A percentile compares a stretch with the other conserved stretches of the same genome.
These are phyloP conservation scores for Natrix natrix DNA, from an alignment of 2,797 vertebrate genomes.

Conservation along the genomic window DNA sequence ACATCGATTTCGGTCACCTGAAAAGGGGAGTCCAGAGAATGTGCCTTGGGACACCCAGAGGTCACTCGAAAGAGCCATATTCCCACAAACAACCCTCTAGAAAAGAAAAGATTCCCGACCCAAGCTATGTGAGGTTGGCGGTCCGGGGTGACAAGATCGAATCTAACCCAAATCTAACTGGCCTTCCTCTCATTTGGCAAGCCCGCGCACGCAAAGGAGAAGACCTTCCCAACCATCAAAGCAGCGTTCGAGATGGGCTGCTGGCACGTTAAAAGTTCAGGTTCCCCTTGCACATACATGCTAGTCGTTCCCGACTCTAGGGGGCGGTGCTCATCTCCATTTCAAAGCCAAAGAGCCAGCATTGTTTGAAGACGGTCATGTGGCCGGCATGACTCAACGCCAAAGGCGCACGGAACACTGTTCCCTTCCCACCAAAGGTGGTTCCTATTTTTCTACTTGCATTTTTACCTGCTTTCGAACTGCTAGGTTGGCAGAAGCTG, in stretches of 20 bases:
- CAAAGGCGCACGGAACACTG: too few species aligned
- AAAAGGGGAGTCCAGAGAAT: neutral
- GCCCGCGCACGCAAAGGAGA: neutral
- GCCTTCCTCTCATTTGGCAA: neutral
- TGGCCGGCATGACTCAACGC: too few species aligned
- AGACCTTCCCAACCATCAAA: neutral
- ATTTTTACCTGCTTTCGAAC: too few species aligned
- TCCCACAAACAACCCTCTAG: neutral
- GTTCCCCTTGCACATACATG: too few species aligned
- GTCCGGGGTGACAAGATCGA: neutral
- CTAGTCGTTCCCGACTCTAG: too few species aligned
- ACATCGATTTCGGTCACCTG: constrained; percentile 79
- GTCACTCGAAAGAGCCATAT: neutral
- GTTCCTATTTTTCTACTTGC: too few species aligned
- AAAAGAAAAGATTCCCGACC: neutral
- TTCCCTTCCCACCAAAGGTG: too few species aligned
- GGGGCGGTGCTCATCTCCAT: too few species aligned
- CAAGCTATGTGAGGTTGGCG: neutral
- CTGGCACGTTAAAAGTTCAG: neutral
- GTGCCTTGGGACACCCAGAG: neutral
- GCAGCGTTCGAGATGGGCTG: neutral
- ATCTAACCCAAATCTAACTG: neutral
- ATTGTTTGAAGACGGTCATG: too few species aligned
- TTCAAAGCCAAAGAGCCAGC: too few species aligned
- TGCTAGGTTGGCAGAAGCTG: too few species aligned